Evolutionary conservation across 2,888 invertebrate genomes (phyloP).

Genomic region (Beris chalybata): DNA sequence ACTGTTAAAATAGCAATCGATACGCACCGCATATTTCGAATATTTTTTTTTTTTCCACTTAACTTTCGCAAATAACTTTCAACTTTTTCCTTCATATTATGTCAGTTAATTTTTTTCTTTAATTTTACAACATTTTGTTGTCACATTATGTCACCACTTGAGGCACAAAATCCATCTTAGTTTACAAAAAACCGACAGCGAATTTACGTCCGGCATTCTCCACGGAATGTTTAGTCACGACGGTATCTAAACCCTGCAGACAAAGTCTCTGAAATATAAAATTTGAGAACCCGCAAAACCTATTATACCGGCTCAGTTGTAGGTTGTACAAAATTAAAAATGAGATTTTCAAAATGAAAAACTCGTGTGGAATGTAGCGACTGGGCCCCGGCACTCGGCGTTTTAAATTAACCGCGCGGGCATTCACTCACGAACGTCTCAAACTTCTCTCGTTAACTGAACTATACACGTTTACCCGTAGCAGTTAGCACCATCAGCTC

Average conservation of each 20-base stretch:
- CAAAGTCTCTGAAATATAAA: too few relatives aligned
- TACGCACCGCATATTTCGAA: conserved; percentile 7
- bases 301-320: too few relatives aligned
- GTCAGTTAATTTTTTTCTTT: conserved; percentile 15
- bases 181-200: too few relatives aligned
- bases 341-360: too few relatives aligned
- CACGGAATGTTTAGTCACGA: too few relatives aligned
- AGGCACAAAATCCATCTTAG: too few relatives aligned
- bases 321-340: too few relatives aligned
- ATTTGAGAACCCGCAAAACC: too few relatives aligned
- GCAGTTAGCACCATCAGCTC: conserved; percentile 8
- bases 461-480: conserved; percentile 1
- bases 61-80: neutral
- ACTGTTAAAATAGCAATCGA: conserved; percentile 30
- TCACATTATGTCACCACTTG: conserved; percentile 24
- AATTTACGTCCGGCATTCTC: too few relatives aligned
- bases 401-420: neutral
- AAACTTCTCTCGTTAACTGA: conserved; percentile 55
- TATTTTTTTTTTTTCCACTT: neutral
- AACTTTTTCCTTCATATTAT: neutral
- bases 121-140: conserved; percentile 6
- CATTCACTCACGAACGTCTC: conserved; percentile 47
- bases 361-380: too few relatives aligned
- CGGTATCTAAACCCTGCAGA: too few relatives aligned
- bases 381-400: too few relatives aligned